A percentile compares a stretch with the other conserved stretches of the same genome.
These are phyloP conservation scores for Prorops nasuta DNA, from an alignment of 1,140 invertebrate species.

Conservation along the genomic window DNA sequence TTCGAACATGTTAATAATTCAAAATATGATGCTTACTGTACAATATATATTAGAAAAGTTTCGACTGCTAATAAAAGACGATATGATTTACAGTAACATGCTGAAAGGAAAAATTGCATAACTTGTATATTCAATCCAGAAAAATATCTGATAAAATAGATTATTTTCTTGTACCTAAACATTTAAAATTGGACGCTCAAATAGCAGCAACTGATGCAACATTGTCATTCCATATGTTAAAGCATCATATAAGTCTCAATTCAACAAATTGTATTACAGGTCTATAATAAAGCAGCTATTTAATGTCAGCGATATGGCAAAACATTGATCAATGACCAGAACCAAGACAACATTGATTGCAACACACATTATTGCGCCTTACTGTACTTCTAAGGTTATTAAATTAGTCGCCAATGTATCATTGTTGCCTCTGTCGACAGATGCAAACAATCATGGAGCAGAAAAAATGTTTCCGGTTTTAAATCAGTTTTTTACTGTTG, in stretches of 20 bases:
- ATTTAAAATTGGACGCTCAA: background rate
- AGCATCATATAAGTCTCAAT: slow-evolving; percentile 26
- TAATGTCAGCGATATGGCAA: slow-evolving; percentile 7
- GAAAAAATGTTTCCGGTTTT: slow-evolving; percentile 30
- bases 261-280: slow-evolving; percentile 28
- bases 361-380: slow-evolving; percentile 11
- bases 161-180: background rate
- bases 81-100: background rate
- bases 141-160: background rate
- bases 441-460: slow-evolving; percentile 26
- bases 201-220: slow-evolving; percentile 21
- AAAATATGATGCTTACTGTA: slow-evolving; percentile 5
- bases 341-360: slow-evolving; percentile 3
- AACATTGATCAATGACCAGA: slow-evolving; percentile 10
- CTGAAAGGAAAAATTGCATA: background rate
- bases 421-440: slow-evolving; percentile 22
- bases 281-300: slow-evolving; percentile 19
- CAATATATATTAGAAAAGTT: background rate
- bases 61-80: slow-evolving; percentile 1
- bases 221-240: slow-evolving; percentile 27
- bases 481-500: slow-evolving; percentile 22
- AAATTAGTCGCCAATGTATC: slow-evolving; percentile 16
- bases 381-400: slow-evolving; percentile 14
- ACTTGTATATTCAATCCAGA: background rate
- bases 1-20: background rate